Evolutionary conservation across 2,113 vertebrate species (phyloP), one percentile per base, ranked within the genome.

Genomic region (Pelmatolapia mariae): DNA sequence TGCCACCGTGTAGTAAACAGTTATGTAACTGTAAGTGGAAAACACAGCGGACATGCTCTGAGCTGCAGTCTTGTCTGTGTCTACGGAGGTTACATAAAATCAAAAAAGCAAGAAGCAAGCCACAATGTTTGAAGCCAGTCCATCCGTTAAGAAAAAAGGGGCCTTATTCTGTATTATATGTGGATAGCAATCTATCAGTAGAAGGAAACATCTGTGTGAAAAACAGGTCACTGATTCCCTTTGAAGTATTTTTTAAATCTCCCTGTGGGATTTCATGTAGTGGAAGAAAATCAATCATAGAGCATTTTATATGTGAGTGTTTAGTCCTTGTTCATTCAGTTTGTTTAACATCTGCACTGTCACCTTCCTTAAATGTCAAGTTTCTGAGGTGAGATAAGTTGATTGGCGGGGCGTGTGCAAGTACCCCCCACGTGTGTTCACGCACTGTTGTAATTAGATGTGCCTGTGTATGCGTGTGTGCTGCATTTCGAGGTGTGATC

Each of bases 1-100:
- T 47, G 88, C 31, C 71, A 83, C 84, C 36, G 8, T 80, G n/a
- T 88, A 82, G 89, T 92, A 86, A 93, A 87, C 85, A 78, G 87
- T 94, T 88, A 81, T 83, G 90, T 89, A 92, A 94, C 87, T 71
- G 16, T 40, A n/a, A 84, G 11, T 79, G 10, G 81, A 87, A 80
- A 89, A 82, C 82, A 84, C 81, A 83, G 88, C 47, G 50, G 85
- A 68, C 45, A 16, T 82, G 85, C 85, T 90, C 73, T 66, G 79
- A 80, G 81, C 53, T 82, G 66, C 83, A 19, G 53, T 61, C 76
- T 45, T 54, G 83, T 86, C 87, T 73, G 84, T 68, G 88, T 90
- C 73, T 36, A 6, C 76, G 82, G 78, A 86, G 52, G 88, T 92
- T 93, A 89, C 87, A 88, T 94, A 63, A 93, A 93, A 91, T 52